Conservation (phyloP, 2,888 invertebrate species). For the Tetragonula carbonaria region DNA sequence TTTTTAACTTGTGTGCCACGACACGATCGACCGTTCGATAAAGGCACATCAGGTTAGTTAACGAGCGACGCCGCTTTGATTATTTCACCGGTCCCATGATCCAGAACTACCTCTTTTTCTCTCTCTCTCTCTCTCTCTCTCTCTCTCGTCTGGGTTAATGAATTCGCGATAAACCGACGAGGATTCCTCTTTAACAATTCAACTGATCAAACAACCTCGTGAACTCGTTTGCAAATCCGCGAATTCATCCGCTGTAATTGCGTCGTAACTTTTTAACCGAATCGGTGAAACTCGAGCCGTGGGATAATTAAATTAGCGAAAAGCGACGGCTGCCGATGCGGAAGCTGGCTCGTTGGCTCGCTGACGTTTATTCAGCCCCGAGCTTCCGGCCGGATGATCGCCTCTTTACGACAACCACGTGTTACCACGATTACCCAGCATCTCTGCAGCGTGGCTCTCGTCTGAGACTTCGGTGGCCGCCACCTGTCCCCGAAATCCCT, state of each 20-base stretch:
- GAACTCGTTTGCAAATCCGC: background rate
- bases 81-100: background rate
- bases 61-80: background rate
- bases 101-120: background rate
- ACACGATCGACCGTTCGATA: background rate
- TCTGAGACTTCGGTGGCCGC: conserved; percentile 71
- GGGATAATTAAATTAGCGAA: conserved; percentile 47
- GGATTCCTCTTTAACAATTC: background rate
- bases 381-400: conserved; percentile 67
- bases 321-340: conserved; percentile 7
- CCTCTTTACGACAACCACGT: conserved; percentile 72
- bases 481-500: conserved; percentile 75
- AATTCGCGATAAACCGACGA: background rate
- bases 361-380: conserved; percentile 41
- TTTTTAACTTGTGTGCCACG: background rate
- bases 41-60: background rate
- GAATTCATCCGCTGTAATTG: background rate
- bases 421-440: conserved; percentile 70
- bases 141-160: background rate
- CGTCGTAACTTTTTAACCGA: conserved; percentile 20
- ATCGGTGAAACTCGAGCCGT: background rate
- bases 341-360: background rate
- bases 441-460: conserved; percentile 73
- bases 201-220: background rate
- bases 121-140: background rate